Evolutionary conservation across 2,797 vertebrate species (phyloP), one percentile per base, ranked within the genome.

Genomic region (Channallabes apus): DNA sequence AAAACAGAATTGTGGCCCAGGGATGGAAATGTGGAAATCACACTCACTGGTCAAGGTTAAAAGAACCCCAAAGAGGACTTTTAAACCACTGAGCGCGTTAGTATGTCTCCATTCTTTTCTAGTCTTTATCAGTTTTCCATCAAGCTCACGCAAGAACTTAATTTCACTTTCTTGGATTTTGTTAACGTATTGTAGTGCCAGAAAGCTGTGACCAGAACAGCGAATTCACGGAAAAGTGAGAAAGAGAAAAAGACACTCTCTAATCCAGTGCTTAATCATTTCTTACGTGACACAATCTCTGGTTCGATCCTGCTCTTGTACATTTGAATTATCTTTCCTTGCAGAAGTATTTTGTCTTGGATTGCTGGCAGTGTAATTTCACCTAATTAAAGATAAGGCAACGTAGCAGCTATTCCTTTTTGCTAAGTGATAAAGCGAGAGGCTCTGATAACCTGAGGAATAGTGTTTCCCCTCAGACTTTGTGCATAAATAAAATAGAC

Each of bases 301-400:
- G 64, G 6, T 38, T 77, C 69, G 56, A 81, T 72, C 78, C 81
- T 80, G 67, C 75, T 78, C 79, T 82, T 80, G 77, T 85, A 88
- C 59, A 88, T 73, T 73, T 84, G 84, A 78, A 87, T 85, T 59
- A 83, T 89, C 84, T 85, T 85, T 80, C 76, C 61, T 35, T 12
- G 11, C 71, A 76, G 46, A 62, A 61, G 27, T 54, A 54, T 88
- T 87, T 86, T 78, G 83, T 87, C 85, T 89, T 64, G 80, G 73
- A 84, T 81, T 84, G 62, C 82, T 90, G 83, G 84, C 87, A 88
- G 86, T 85, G 87, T 90, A 88, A 89, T 91, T 91, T 88, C 83
- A 90, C 89, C 85, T 87, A 91, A 91, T 88, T 90, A 90, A 76
- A 89, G 89, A 91, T 89, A 90, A 90, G 89, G 76, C 71, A 17